Evolutionary conservation across 2,888 invertebrate species (phyloP).

Genomic region (Athalia cordata): DNA sequence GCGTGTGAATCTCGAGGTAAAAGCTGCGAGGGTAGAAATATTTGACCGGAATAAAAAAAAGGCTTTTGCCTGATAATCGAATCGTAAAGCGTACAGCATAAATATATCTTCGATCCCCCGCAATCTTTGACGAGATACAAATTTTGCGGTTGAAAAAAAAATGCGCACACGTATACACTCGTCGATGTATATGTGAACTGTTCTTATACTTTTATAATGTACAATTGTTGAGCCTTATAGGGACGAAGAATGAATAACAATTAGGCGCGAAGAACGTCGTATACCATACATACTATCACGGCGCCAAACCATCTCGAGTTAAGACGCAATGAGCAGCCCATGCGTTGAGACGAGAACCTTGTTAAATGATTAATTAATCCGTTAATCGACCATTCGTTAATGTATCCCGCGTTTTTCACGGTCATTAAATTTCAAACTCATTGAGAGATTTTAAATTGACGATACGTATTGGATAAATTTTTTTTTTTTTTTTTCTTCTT

Average conservation of each 20-base stretch:
- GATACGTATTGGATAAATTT: not conserved
- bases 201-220: not conserved
- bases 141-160: too few species aligned
- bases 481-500: not conserved
- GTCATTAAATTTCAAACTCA: not conserved
- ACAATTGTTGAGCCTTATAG: not conserved
- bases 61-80: too few species aligned
- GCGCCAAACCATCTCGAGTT: conserved; percentile 22
- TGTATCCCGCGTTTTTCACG: not conserved
- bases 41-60: too few species aligned
- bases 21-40: too few species aligned
- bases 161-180: too few species aligned
- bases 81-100: too few species aligned
- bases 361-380: conserved; percentile 40
- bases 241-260: conserved; percentile 20
- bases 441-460: not conserved
- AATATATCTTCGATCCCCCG: too few species aligned
- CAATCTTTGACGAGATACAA: too few species aligned
- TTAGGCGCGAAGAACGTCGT: not conserved
- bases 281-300: not conserved
- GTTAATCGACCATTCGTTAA: not conserved
- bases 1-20: too few species aligned
- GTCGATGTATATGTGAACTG: too few species aligned
- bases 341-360: not conserved
- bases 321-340: conserved; percentile 31